Evolutionary conservation across 2,888 invertebrate species (phyloP).

Genomic region (Tuta absoluta): DNA sequence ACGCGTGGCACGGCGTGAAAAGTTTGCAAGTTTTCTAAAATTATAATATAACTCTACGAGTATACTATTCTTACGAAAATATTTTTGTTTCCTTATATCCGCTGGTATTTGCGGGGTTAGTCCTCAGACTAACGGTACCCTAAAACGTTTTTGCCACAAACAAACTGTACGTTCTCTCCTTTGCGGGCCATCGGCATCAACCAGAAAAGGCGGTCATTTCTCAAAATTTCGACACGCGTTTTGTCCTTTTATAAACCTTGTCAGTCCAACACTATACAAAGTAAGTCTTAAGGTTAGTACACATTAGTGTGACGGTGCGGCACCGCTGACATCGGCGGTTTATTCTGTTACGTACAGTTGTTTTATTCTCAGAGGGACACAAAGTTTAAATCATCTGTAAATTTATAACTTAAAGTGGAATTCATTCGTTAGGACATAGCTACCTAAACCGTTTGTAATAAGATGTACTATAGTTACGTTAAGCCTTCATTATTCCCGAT

Average conservation of each 20-base stretch:
- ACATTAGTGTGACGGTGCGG: too few species aligned
- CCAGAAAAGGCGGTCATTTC: conserved; percentile 31
- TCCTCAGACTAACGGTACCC: conserved; percentile 1
- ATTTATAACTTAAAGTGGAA: too few species aligned
- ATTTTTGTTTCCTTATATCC: background rate
- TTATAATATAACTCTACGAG: background rate
- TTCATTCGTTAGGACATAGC: too few species aligned
- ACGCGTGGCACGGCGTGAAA: too few species aligned
- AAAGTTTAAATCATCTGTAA: too few species aligned
- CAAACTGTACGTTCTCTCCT: conserved; percentile 20
- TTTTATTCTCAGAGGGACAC: too few species aligned
- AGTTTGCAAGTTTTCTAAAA: too few species aligned
- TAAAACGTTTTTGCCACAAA: conserved; percentile 13
- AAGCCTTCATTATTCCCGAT: too few species aligned
- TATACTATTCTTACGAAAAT: background rate
- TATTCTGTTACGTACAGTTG: too few species aligned
- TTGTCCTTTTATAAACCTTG: conserved; percentile 33
- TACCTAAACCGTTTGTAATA: too few species aligned
- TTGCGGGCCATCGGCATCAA: conserved; percentile 13
- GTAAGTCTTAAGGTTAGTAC: background rate
- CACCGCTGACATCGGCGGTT: too few species aligned
- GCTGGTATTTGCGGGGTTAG: background rate
- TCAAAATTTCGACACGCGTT: conserved; percentile 38
- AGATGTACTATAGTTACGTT: too few species aligned
- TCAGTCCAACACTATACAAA: conserved; percentile 24